Percentiles rank a stretch among this genome's conserved stretches.
These are phyloP conservation scores for Sparus aurata DNA, from an alignment of 2,797 vertebrate genomes.

Conservation along the genomic window DNA sequence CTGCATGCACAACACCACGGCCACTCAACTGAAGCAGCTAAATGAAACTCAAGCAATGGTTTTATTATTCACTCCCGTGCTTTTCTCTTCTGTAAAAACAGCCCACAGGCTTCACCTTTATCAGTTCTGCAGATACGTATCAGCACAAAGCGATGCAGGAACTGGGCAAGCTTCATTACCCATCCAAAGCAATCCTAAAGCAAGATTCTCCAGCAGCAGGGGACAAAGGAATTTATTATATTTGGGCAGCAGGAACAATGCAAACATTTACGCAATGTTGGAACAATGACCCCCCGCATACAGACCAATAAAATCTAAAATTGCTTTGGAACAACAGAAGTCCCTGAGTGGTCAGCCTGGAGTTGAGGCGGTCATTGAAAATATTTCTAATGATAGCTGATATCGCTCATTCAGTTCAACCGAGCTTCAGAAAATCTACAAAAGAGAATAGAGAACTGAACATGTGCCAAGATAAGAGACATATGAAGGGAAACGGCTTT, in stretches of 20 bases:
- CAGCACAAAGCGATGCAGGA: too few species aligned
- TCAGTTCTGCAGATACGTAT: background rate
- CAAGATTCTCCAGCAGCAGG: background rate
- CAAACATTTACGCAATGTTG: background rate
- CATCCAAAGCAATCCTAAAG: background rate
- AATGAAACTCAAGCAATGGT: background rate
- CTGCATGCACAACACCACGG: background rate
- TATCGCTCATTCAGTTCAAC: constrained; percentile 12
- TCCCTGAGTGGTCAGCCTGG: background rate
- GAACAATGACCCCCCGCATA: constrained; percentile 1
- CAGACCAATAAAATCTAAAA: background rate
- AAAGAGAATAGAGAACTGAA: background rate
- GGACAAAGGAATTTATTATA: background rate
- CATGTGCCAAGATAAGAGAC: constrained; percentile 21
- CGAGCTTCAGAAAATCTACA: background rate
- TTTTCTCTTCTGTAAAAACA: background rate
- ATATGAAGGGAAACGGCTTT: constrained; percentile 20
- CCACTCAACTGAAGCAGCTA: background rate
- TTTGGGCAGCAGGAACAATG: background rate
- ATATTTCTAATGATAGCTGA: background rate
- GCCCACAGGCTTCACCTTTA: background rate
- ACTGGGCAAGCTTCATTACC: background rate
- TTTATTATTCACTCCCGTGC: background rate
- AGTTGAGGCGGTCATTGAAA: constrained; percentile 6
- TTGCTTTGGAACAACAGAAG: background rate